Evolutionary conservation across 2,888 invertebrate species (phyloP), one percentile per base, ranked within the genome.

Genomic region (Acronicta leporina): DNA sequence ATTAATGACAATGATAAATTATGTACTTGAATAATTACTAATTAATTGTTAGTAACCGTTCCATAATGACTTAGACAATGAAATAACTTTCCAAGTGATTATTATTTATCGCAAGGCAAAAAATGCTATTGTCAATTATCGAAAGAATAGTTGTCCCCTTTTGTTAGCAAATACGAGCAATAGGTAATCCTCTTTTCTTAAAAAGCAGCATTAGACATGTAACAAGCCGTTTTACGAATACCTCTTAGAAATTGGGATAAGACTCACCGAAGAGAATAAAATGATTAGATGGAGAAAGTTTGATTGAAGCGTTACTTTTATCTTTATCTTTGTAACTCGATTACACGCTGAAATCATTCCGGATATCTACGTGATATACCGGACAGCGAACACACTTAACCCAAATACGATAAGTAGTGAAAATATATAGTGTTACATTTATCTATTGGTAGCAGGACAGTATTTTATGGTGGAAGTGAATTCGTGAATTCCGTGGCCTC

Each of bases 221-320:
- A 38, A 13, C 13, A 38, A n/a, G 5, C 8, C n/a, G 38, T 38
- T 38, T 38, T n/a, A 13, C 35, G 35, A 38, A 38, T n/a, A 38
- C 38, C n/a, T n/a, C n/a, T 10, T 10, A 11, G 33, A 11, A 38
- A 38, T n/a, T 38, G n/a, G 38, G 38, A n/a, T 7, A 33, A 35
- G 35, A 35, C 5, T 11, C n/a, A n/a, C 25, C 7, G 20, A 43
- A 15, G 15, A 13, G 8, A 56, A 11, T 44, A 7, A 48, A 50
- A 50, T 8, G 42, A 58, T 45, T 40, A 33, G 38, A 43, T 20
- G 8, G 16, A 30, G 11, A 15, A 57, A 64, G 43, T 71, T 33
- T 30, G n/a, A 56, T 43, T 8, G 10, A 8, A 11, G n/a, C 33
- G 13, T 11, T 16, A 20, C n/a, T 15, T 46, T 16, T 50, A 42